Conservation (phyloP, 2,888 invertebrate species). For the Heteromyza rotundicornis region DNA sequence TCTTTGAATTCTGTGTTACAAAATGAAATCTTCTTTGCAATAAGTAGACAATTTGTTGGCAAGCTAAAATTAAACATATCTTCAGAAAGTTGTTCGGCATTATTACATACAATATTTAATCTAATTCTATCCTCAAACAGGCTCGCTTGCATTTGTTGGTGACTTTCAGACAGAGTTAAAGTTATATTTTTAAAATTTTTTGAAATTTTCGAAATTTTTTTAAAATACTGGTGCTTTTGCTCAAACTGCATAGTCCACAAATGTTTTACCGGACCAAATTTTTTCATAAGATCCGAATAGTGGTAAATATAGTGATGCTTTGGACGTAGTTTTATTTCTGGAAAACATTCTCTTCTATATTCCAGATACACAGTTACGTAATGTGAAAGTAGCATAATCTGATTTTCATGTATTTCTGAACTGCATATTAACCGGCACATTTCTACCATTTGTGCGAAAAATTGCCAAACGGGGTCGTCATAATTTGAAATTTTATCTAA, state of each 20-base stretch:
- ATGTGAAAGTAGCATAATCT: constrained; percentile 24
- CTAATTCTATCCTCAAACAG: constrained; percentile 3
- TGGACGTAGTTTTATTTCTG: constrained; percentile 11
- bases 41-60: constrained; percentile 5
- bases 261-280: constrained; percentile 20
- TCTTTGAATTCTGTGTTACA: constrained; percentile 13
- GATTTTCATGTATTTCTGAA: constrained; percentile 18
- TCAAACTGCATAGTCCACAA: constrained; percentile 14
- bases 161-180: constrained; percentile 14
- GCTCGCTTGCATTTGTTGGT: constrained; percentile 10
- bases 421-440: constrained; percentile 29
- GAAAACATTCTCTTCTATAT: constrained; percentile 12
- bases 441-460: constrained; percentile 20
- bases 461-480: constrained; percentile 23
- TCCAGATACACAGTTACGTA: constrained; percentile 24
- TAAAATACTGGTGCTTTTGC: constrained; percentile 17
- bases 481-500: constrained; percentile 15
- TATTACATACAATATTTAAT: constrained; percentile 9
- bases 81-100: constrained; percentile 3
- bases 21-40: constrained; percentile 12
- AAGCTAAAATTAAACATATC: constrained; percentile 16
- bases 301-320: constrained; percentile 25
- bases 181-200: constrained; percentile 17
- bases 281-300: constrained; percentile 18
- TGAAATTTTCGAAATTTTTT: constrained; percentile 7